phyloP scores from a whole-genome alignment of 2,113 vertebrate genomes.

The Sinocyclocheilus anophthalmus region DNA sequence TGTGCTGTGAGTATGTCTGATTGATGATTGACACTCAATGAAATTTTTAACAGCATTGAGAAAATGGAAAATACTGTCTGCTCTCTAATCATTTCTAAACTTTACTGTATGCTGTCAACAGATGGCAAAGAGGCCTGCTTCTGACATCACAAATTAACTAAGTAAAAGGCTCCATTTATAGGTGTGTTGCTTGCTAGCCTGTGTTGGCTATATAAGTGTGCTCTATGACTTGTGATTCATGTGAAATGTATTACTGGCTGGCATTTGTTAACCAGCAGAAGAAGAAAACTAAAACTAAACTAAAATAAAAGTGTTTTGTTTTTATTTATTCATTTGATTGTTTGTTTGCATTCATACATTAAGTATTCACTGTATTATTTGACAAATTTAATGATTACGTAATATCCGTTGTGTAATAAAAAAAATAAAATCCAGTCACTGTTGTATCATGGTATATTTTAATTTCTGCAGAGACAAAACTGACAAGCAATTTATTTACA shows the following conservation, averaged over 20 bases:
- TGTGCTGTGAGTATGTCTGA: conserved; percentile 24
- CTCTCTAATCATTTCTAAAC: neutral
- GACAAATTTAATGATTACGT: neutral
- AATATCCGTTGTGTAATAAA: neutral
- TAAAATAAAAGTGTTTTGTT: neutral
- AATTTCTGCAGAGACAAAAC: conserved; percentile 99
- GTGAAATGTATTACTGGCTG: neutral
- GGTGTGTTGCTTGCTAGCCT: neutral
- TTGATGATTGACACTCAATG: conserved; percentile 13
- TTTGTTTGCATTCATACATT: conserved; percentile 8
- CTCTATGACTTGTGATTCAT: neutral
- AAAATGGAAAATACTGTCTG: neutral
- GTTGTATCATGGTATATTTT: conserved; percentile 97
- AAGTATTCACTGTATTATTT: neutral
- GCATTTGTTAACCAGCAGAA: neutral
- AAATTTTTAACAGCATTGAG: conserved; percentile 14
- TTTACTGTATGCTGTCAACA: neutral
- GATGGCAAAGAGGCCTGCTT: neutral
- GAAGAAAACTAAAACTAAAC: neutral
- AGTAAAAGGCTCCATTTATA: neutral
- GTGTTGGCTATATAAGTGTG: neutral
- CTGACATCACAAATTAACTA: neutral
- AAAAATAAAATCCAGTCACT: neutral
- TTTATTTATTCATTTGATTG: neutral
- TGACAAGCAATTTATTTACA: conserved; percentile 99